These are phyloP conservation scores for Strix aluco DNA, from an alignment of 2,113 vertebrate genomes.

Conservation along the genomic window DNA sequence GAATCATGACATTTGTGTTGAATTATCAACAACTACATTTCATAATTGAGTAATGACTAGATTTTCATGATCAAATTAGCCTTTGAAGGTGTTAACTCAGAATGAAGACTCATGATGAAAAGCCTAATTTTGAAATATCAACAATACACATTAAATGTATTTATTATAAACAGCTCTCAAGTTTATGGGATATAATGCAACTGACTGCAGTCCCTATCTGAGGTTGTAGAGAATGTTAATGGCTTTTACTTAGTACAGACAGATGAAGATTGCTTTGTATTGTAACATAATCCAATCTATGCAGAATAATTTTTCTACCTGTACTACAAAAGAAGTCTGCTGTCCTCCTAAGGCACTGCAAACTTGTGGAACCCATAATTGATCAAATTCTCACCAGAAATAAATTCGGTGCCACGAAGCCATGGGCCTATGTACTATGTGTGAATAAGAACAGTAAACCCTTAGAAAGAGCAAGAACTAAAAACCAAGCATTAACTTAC, in stretches of 20 bases:
- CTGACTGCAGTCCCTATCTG: background rate
- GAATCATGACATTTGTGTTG: background rate
- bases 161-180: background rate
- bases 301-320: background rate
- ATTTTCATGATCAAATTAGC: background rate
- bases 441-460: background rate
- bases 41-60: background rate
- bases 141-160: background rate
- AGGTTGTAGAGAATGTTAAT: background rate
- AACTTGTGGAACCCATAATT: rapidly evolving
- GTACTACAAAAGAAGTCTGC: background rate
- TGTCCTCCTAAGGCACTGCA: background rate
- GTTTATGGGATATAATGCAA: background rate
- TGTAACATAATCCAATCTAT: background rate
- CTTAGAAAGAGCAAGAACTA: background rate
- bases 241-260: background rate
- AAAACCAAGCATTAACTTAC: background rate
- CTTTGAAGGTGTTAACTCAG: background rate
- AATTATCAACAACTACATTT: background rate
- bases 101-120: background rate
- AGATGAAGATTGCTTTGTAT: background rate
- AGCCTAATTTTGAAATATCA: background rate
- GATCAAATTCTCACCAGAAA: background rate
- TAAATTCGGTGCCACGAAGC: background rate
- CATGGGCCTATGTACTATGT: rapidly evolving